phyloP scores from a whole-genome alignment of 2,888 invertebrate genomes.

The Ichneumon xanthorius region DNA sequence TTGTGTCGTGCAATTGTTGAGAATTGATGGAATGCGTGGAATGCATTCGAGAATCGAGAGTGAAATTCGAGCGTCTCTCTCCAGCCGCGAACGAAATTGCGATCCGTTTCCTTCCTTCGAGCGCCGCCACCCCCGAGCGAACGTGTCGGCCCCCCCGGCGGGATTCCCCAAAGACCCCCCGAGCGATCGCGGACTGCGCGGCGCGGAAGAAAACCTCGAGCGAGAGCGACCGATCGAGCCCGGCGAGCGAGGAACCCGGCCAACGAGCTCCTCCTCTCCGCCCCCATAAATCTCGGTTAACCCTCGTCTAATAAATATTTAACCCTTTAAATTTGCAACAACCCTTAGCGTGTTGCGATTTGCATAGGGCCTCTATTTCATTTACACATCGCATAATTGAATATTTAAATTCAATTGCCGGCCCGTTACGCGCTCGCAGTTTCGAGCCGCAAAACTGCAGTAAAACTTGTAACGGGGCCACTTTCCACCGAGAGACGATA shows the following conservation, averaged over 20 bases:
- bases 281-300: conserved; percentile 84
- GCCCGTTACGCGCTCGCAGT: conserved; percentile 83
- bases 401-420: conserved; percentile 86
- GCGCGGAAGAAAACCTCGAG: conserved; percentile 9
- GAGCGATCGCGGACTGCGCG: conserved; percentile 30
- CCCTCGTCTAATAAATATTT: conserved; percentile 85
- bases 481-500: conserved; percentile 77
- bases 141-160: background rate
- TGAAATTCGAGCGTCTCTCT: conserved; percentile 30
- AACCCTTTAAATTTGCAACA: conserved; percentile 85
- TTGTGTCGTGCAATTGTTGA: conserved; percentile 7
- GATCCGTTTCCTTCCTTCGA: conserved; percentile 56
- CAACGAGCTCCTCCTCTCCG: conserved; percentile 37
- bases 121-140: conserved; percentile 36
- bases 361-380: conserved; percentile 87
- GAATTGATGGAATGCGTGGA: background rate
- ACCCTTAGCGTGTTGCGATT: conserved; percentile 85
- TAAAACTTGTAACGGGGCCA: conserved; percentile 85
- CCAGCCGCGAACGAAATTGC: conserved; percentile 54
- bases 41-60: conserved; percentile 12
- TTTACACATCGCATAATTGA: conserved; percentile 86
- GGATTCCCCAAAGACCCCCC: conserved; percentile 55
- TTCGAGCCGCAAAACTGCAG: conserved; percentile 85
- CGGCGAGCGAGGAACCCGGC: conserved; percentile 35
- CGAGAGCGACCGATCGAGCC: conserved; percentile 43